Conservation (phyloP, 2,888 invertebrate genomes). For the Heliconius hortense region DNA sequence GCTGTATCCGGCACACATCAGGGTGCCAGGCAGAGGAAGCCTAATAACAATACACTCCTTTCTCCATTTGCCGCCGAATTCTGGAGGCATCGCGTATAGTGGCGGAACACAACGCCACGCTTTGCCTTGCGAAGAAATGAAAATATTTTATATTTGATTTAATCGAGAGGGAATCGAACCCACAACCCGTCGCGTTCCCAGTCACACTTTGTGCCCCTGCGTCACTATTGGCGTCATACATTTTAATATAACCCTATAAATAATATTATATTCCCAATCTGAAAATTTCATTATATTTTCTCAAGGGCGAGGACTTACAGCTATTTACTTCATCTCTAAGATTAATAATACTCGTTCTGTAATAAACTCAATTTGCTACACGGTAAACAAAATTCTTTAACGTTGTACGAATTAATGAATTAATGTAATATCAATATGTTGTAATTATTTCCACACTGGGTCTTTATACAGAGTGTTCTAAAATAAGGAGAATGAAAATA, state of each 20-base stretch:
- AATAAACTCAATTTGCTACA: constrained; percentile 13
- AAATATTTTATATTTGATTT: neutral
- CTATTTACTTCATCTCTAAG: constrained; percentile 1
- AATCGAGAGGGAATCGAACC: too few species aligned
- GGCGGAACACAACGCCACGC: neutral
- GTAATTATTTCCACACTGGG: neutral
- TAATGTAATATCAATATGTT: constrained; percentile 13
- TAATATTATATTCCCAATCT: neutral
- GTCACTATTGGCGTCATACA: neutral
- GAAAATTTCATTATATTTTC: constrained; percentile 8
- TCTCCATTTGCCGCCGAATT: neutral
- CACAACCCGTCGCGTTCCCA: too few species aligned
- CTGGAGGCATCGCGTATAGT: neutral
- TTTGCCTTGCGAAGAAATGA: neutral
- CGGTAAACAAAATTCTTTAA: constrained; percentile 9
- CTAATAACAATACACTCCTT: neutral
- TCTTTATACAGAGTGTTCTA: neutral
- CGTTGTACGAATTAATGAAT: neutral
- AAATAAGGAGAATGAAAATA: neutral
- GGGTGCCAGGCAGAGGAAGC: neutral
- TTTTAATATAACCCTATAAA: constrained; percentile 3
- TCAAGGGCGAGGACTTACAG: constrained; percentile 7
- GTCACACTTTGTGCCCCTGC: neutral
- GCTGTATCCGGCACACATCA: neutral
- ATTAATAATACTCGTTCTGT: constrained; percentile 10